A percentile compares a stretch with the other conserved stretches of the same genome.
Evolutionary conservation across 2,888 invertebrate species (phyloP).

Genomic region (Bembecia ichneumoniformis): DNA sequence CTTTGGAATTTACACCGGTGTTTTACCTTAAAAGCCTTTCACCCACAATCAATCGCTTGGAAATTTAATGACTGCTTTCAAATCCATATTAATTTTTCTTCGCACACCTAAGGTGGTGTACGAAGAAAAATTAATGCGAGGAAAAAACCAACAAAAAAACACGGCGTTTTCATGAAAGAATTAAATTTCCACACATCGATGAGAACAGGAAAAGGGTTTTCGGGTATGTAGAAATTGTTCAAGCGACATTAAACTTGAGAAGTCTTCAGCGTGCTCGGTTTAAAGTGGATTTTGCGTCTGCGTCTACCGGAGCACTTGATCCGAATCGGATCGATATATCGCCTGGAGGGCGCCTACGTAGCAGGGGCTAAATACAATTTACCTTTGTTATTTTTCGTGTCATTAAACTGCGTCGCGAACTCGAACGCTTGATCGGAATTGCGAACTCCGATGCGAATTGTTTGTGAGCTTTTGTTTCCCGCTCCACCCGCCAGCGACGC

Average conservation of each 20-base stretch:
- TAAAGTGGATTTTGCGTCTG: constrained; percentile 43
- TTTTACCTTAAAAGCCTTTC: constrained; percentile 60
- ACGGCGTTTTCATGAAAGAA: constrained; percentile 61
- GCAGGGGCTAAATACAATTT: constrained; percentile 68
- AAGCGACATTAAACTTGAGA: constrained; percentile 39
- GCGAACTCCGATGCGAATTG: constrained; percentile 70
- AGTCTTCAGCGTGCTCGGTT: constrained; percentile 53
- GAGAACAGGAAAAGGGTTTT: constrained; percentile 43
- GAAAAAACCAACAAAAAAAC: too few relatives aligned
- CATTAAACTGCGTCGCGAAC: constrained; percentile 72
- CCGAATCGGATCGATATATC: constrained; percentile 50
- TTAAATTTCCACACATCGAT: constrained; percentile 62
- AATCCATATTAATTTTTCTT: constrained; percentile 57
- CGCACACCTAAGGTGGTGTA: constrained; percentile 33
- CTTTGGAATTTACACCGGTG: constrained; percentile 40
- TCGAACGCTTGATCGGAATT: constrained; percentile 66
- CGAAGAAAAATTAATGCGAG: too few relatives aligned
- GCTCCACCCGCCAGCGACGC: constrained; percentile 59
- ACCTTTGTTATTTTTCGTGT: constrained; percentile 74
- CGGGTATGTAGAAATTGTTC: constrained; percentile 26
- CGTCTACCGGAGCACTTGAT: constrained; percentile 40
- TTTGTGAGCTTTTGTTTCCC: constrained; percentile 70
- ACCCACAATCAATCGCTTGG: constrained; percentile 55
- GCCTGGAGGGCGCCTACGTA: constrained; percentile 52
- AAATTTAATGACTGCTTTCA: constrained; percentile 67